Conservation (phyloP, 2,888 invertebrate genomes). For the Drosophila fungiperda region DNA sequence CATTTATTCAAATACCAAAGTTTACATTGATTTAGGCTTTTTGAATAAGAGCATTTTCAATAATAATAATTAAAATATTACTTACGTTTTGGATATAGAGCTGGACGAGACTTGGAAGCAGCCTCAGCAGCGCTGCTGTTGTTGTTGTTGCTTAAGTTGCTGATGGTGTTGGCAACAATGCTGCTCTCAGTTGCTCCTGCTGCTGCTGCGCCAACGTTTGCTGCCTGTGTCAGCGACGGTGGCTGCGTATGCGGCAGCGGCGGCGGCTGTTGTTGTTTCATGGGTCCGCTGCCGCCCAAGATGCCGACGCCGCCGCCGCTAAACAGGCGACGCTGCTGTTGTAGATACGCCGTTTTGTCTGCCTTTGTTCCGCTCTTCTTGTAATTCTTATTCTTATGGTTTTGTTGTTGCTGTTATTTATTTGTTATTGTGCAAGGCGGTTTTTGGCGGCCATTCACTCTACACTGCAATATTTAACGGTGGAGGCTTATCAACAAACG, state of each 20-base stretch:
- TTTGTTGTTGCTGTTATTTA: slow-evolving; percentile 11
- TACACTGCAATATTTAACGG: slow-evolving; percentile 26
- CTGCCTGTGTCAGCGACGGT: slow-evolving; percentile 49
- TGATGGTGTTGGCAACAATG: slow-evolving; percentile 44
- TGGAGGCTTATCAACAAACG: slow-evolving; percentile 42
- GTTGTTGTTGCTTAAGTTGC: slow-evolving; percentile 45
- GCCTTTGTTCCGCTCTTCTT: slow-evolving; percentile 31
- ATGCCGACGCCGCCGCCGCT: slow-evolving; percentile 56
- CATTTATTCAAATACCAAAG: background rate
- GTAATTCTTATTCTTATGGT: slow-evolving; percentile 8
- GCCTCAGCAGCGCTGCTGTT: slow-evolving; percentile 32
- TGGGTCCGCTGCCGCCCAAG: slow-evolving; percentile 38
- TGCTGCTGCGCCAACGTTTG: slow-evolving; percentile 26
- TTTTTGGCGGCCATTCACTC: slow-evolving; percentile 6
- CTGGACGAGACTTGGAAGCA: slow-evolving; percentile 62
- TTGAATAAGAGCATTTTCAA: background rate
- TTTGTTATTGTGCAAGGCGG: slow-evolving; percentile 4
- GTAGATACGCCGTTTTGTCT: slow-evolving; percentile 77
- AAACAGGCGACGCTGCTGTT: slow-evolving; percentile 76
- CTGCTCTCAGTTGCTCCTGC: slow-evolving; percentile 20
- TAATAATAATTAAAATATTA: slow-evolving; percentile 7
- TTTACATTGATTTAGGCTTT: background rate
- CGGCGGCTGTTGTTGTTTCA: slow-evolving; percentile 54
- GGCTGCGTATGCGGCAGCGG: slow-evolving; percentile 58
- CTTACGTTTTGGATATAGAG: slow-evolving; percentile 79